Conservation (phyloP, 2,113 vertebrate species). For the Gavialis gangeticus region DNA sequence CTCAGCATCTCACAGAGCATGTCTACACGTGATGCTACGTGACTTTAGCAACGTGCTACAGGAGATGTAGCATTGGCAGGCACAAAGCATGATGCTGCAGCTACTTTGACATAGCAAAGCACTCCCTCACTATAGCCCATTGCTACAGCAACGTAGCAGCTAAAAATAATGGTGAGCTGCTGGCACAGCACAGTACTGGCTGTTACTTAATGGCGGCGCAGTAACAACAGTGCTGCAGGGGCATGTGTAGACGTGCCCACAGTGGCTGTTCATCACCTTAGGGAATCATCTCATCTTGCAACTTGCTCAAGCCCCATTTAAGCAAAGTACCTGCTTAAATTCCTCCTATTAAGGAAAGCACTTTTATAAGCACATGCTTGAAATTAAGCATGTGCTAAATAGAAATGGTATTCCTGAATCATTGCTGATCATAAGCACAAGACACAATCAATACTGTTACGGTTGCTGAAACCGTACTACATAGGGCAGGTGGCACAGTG, state of each 20-base stretch:
- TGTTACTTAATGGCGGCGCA: too few species aligned
- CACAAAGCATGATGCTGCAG: too few species aligned
- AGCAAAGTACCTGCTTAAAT: background rate
- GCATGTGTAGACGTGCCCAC: too few species aligned
- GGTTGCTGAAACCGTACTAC: slow-evolving; percentile 49
- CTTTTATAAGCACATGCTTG: background rate
- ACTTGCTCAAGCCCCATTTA: background rate
- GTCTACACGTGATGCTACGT: background rate
- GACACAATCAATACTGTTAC: slow-evolving; percentile 70
- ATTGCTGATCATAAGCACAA: slow-evolving; percentile 60
- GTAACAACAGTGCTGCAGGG: too few species aligned
- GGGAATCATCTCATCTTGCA: background rate
- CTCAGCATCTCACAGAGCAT: background rate
- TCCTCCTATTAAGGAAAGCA: background rate
- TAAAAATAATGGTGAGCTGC: too few species aligned
- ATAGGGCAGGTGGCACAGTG: slow-evolving; percentile 56
- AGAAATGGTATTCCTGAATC: background rate
- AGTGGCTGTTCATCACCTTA: too few species aligned
- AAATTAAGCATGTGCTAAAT: background rate
- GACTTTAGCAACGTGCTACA: too few species aligned
- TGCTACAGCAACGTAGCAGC: too few species aligned
- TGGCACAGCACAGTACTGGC: too few species aligned
- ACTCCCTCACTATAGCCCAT: too few species aligned
- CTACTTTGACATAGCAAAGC: too few species aligned
- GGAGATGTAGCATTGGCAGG: too few species aligned